A percentile compares a stretch with the other conserved stretches of the same genome.
phyloP scores from a whole-genome alignment of 1,140 invertebrate genomes.

The Drosophila littoralis region DNA sequence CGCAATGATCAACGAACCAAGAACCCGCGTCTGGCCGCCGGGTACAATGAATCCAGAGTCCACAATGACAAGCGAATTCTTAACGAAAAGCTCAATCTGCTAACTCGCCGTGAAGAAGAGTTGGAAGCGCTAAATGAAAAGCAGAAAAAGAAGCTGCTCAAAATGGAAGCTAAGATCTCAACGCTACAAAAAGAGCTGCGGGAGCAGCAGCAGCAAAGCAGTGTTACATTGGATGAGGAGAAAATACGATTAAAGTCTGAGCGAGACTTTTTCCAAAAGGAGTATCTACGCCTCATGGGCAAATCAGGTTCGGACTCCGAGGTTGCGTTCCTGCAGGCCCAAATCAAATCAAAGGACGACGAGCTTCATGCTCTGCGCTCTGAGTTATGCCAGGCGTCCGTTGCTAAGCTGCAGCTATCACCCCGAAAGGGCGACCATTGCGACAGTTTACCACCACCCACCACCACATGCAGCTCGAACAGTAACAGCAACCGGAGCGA shows the following conservation, averaged over 20 bases:
- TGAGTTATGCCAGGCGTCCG: slow-evolving; percentile 50
- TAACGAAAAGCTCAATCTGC: slow-evolving; percentile 64
- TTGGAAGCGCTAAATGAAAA: slow-evolving; percentile 62
- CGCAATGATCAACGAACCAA: slow-evolving; percentile 15
- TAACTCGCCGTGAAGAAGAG: slow-evolving; percentile 68
- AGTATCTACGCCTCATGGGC: slow-evolving; percentile 70
- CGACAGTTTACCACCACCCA: slow-evolving; percentile 39
- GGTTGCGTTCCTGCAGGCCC: slow-evolving; percentile 70
- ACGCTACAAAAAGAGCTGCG: slow-evolving; percentile 57
- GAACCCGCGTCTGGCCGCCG: slow-evolving; percentile 18
- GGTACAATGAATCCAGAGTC: neutral
- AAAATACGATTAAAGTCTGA: slow-evolving; percentile 71
- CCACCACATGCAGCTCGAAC: slow-evolving; percentile 14
- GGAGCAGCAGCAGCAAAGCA: slow-evolving; percentile 34
- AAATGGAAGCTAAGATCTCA: slow-evolving; percentile 57
- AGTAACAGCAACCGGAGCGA: slow-evolving; percentile 53
- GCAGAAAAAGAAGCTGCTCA: slow-evolving; percentile 65
- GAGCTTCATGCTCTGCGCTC: slow-evolving; percentile 61
- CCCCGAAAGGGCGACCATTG: slow-evolving; percentile 46
- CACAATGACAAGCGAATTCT: slow-evolving; percentile 60
- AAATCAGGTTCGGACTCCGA: slow-evolving; percentile 72
- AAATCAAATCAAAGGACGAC: slow-evolving; percentile 82
- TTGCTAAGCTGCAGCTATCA: slow-evolving; percentile 29
- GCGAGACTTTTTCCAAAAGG: slow-evolving; percentile 81
- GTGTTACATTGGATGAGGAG: slow-evolving; percentile 65